Conservation (phyloP, 2,797 vertebrate species). For the Varecia variegata region DNA sequence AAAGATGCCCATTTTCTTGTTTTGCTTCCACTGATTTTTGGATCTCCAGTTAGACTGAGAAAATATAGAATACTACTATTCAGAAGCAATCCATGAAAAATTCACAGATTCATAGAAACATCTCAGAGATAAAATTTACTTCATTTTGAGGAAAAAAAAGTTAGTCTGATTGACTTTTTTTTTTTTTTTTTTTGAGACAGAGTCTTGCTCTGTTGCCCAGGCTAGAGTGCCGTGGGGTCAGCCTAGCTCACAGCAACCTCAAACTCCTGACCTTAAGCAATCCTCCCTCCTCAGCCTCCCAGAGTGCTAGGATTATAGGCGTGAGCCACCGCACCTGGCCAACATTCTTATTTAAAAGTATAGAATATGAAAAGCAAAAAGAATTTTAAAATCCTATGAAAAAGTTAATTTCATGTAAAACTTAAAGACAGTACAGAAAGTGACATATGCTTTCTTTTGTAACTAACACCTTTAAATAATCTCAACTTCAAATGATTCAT, state of each 20-base stretch:
- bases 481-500: neutral
- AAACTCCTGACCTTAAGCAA: no score
- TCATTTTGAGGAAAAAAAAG: neutral
- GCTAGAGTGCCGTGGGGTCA: no score
- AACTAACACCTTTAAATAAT: neutral
- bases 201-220: no score
- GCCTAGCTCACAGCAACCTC: no score
- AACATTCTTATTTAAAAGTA: neutral
- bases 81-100: neutral
- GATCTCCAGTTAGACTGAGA: neutral
- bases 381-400: neutral
- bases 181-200: no score
- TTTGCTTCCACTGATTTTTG: neutral
- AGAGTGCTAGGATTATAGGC: no score
- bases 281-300: no score
- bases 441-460: neutral
- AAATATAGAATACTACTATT: neutral
- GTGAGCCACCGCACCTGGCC: no score
- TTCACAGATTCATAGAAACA: neutral
- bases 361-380: neutral
- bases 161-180: neutral
- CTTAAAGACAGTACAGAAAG: neutral
- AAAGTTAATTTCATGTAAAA: neutral
- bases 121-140: neutral
- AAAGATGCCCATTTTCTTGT: neutral